Percentiles rank a stretch among this genome's conserved stretches.
Evolutionary conservation across 2,113 vertebrate genomes (phyloP).

Genomic region (Pan paniscus): DNA sequence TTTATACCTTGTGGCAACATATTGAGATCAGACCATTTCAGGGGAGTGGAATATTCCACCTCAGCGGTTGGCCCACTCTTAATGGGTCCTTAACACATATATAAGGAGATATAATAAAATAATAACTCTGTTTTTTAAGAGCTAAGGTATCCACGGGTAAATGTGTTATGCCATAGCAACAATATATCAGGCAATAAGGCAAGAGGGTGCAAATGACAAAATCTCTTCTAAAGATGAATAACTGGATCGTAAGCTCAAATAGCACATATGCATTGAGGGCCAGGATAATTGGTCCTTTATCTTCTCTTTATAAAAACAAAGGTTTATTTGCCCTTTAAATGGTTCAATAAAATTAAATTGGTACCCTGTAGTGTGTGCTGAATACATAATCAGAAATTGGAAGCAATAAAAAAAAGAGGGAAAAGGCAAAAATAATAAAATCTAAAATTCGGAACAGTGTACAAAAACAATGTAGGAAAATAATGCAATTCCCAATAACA

Average conservation of each 20-base stretch:
- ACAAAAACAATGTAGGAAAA: constrained; percentile 40
- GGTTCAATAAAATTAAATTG: constrained; percentile 73
- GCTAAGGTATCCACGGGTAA: constrained; percentile 27
- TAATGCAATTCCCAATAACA: not conserved
- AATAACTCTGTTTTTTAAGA: constrained; percentile 57
- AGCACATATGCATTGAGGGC: constrained; percentile 47
- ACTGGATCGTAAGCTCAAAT: constrained; percentile 63
- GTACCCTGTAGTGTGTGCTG: constrained; percentile 59
- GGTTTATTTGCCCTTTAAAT: constrained; percentile 80
- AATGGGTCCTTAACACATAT: constrained; percentile 43
- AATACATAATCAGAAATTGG: constrained; percentile 67
- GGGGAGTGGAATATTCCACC: not conserved
- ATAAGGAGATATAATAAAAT: constrained; percentile 61
- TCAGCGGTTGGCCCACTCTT: not conserved
- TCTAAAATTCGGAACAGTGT: constrained; percentile 29
- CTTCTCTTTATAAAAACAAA: constrained; percentile 77
- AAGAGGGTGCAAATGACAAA: constrained; percentile 33
- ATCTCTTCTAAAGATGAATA: constrained; percentile 61
- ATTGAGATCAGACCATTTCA: constrained; percentile 47
- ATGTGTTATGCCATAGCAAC: constrained; percentile 16
- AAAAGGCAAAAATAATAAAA: constrained; percentile 37
- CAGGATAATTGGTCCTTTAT: constrained; percentile 76
- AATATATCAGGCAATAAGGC: constrained; percentile 33
- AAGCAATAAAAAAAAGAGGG: constrained; percentile 17
- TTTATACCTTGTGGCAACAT: constrained; percentile 37